Evolutionary conservation across 1,140 invertebrate species (phyloP).

Genomic region (Lysiphlebus fabarum): DNA sequence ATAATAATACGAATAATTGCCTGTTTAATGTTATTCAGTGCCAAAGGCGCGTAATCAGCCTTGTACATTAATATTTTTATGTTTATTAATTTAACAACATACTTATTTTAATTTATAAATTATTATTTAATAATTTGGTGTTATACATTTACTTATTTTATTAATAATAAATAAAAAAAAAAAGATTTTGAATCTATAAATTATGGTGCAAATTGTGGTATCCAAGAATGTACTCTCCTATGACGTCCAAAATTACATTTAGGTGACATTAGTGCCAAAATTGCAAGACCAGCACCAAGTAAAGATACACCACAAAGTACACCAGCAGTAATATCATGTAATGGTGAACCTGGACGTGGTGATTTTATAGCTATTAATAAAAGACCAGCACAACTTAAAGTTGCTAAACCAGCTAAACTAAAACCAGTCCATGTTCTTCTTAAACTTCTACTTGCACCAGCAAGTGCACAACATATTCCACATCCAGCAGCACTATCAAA

Average conservation of each 20-base stretch:
- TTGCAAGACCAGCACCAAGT: conserved; percentile 65
- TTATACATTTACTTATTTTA: too few species aligned
- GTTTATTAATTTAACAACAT: too few species aligned
- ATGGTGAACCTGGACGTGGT: conserved; percentile 63
- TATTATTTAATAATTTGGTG: too few species aligned
- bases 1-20: too few species aligned
- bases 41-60: too few species aligned
- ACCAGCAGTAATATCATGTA: conserved; percentile 73
- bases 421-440: conserved; percentile 50
- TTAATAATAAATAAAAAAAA: too few species aligned
- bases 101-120: too few species aligned
- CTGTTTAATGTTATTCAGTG: too few species aligned
- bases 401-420: conserved; percentile 46
- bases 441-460: conserved; percentile 46
- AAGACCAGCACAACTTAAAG: conserved; percentile 68
- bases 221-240: conserved; percentile 51
- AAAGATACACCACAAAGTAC: conserved; percentile 71
- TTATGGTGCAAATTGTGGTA: conserved; percentile 47
- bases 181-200: neutral
- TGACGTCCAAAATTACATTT: conserved; percentile 62
- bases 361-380: conserved; percentile 64
- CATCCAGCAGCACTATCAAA: conserved; percentile 51
- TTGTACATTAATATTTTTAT: too few species aligned
- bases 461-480: conserved; percentile 47
- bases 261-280: conserved; percentile 66